Evolutionary conservation across 2,888 invertebrate genomes (phyloP).

Genomic region (Cyrtodaria siliqua): DNA sequence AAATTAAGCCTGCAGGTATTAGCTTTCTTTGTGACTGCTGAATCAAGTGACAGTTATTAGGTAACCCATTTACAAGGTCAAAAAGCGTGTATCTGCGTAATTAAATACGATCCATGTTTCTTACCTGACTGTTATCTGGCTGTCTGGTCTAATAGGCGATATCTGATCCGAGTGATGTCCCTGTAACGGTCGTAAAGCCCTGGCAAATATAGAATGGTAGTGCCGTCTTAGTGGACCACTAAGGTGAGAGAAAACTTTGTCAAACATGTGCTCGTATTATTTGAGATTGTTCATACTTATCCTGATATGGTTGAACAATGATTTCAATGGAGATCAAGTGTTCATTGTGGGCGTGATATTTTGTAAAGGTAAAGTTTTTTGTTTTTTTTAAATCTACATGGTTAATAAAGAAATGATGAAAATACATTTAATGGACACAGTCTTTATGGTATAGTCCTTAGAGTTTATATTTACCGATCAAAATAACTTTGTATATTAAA

Average conservation of each 20-base stretch:
- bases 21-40: too few species aligned
- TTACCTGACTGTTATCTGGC: conserved; percentile 67
- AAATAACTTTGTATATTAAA: too few species aligned
- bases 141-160: conserved; percentile 67
- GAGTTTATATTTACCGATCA: too few species aligned
- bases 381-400: too few species aligned
- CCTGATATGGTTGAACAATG: too few species aligned
- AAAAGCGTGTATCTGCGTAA: neutral
- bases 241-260: conserved; percentile 22
- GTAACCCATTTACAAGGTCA: neutral
- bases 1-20: too few species aligned
- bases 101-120: neutral
- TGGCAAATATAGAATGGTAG: conserved; percentile 79
- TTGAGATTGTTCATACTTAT: too few species aligned
- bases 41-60: neutral
- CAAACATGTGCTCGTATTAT: conserved; percentile 10
- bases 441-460: too few species aligned
- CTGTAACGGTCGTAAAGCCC: conserved; percentile 77
- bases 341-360: too few species aligned
- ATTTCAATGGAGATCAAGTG: too few species aligned
- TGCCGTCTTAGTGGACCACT: conserved; percentile 78
- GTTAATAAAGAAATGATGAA: neutral
- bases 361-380: too few species aligned
- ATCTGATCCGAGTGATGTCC: conserved; percentile 72
- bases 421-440: too few species aligned